Evolutionary conservation across 2,113 vertebrate genomes (phyloP), one percentile per base, ranked within the genome.

Genomic region (Polypterus bichir): DNA sequence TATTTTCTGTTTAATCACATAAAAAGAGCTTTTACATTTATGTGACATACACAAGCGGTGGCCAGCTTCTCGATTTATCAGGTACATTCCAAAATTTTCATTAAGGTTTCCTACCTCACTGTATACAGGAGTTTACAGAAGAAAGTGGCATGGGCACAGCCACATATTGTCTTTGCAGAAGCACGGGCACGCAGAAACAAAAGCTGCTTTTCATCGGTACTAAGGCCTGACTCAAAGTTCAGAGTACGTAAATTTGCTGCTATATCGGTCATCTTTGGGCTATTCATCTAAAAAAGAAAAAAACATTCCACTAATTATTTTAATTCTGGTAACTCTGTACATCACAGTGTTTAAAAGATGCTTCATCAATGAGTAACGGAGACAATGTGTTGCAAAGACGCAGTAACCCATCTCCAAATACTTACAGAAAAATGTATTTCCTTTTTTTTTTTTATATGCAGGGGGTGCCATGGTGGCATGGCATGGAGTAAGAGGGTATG

Each of bases 131-230:
- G 53, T 44, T 81, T 73, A 68, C 77, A 86, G 61, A 84, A 71
- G 70, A 89, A 88, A 49, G 68, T 10, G 8, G 84, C 83, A 10
- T 89, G 86, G 46, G 80, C 85, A 54, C 86, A 87, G 1, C 66
- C 74, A 7, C 79, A 66, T 4, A 79, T 59, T 4, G 66, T 64
- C 66, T 84, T 65, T 2, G 68, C 77, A 7, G 75, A 71, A 8
- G 55, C 57, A 46, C 73, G 77, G 3, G 68, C 64, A 59, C 69
- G 74, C 47, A 91, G 65, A 57, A 59, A 55, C 7, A 75, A 27
- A 6, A 76, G 56, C 44, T 64, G 44, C 44, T 63, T 69, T 3
- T 86, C 80, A 0, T 76, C 64, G 3, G 76, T 73, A 3, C 51
- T 63, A 6, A 80, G 46, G 46, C 72, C 81, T 9, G 9, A 5